Evolutionary conservation across 1,140 invertebrate species (phyloP), one percentile per base, ranked within the genome.

Genomic region (Centruroides vittatus): DNA sequence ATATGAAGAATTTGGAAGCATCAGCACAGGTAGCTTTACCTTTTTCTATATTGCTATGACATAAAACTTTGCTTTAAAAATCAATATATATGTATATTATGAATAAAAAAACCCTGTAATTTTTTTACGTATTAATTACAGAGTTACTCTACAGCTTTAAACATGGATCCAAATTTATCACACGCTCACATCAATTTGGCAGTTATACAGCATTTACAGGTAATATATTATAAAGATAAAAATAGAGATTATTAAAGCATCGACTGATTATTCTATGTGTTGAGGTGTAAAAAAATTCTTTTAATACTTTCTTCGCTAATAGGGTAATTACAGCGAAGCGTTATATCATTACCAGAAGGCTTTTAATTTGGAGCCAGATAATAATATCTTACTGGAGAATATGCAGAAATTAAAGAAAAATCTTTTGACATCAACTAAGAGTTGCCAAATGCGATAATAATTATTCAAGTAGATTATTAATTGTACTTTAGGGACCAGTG

Each of bases 181-280:
- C 60, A 65, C 13, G 67, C 70, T 12, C 68, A 69, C 47, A 64
- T 71, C 46, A 72, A 72, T 61, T 55, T 72, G 8, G 71, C 69
- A 53, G 70, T 68, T 10, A 67, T 72, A 13, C 67, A 70, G 55
- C 71, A 72, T 59, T n/a, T 56, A 12, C 55, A 56, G 55, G 55
- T 56, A 47, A 53, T 5, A 8, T 6, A 41, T 6, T 41, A 8
- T 6, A 41, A 41, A 41, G 41, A 41, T 41, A 41, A 41, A 41
- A 41, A 41, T 41, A 41, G 41, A 41, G 41, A 41, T 41, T 41
- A 41, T 41, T 41, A 41, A 41, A 2, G 41, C 41, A 41, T 41
- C 3, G 41, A 41, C 41, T 41, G 41, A 41, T 41, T 41, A 41
- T 41, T 6, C 41, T 5, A 41, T 6, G 3, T 41, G 5, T 23